phyloP scores from a whole-genome alignment of 1,140 invertebrate species.

The Eupristina koningsbergeri region DNA sequence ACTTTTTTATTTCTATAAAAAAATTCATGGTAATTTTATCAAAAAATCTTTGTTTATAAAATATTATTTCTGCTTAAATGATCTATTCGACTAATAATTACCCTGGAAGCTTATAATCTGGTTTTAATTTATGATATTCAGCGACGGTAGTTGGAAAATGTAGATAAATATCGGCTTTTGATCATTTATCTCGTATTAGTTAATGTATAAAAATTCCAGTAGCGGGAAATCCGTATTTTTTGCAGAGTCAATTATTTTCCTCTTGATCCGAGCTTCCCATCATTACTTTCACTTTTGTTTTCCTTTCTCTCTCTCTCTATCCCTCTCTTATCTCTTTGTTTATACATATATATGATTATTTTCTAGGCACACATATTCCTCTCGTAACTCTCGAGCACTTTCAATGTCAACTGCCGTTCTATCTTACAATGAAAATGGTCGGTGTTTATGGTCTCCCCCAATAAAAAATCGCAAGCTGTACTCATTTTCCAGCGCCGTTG shows the following conservation, averaged over 20 bases:
- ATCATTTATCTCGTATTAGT: slow-evolving; percentile 23
- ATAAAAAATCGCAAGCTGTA: slow-evolving; percentile 16
- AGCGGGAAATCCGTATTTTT: slow-evolving; percentile 2
- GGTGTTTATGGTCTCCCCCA: not conserved
- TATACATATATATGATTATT: not conserved
- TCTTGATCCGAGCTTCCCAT: not conserved
- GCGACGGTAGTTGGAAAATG: not conserved
- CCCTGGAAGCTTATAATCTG: slow-evolving; percentile 1
- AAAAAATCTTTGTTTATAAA: not conserved
- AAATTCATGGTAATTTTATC: not conserved
- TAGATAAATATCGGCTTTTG: not conserved
- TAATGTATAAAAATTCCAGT: not conserved
- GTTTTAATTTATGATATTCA: not conserved
- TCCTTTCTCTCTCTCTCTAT: not conserved
- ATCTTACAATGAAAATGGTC: not conserved
- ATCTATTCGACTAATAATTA: not conserved
- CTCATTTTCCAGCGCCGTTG: slow-evolving; percentile 5
- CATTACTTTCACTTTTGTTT: slow-evolving; percentile 32
- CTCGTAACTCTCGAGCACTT: slow-evolving; percentile 12
- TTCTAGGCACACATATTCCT: not conserved
- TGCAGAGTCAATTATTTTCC: slow-evolving; percentile 23
- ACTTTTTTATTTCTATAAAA: not conserved
- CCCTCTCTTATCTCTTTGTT: not conserved
- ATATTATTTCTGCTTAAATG: not conserved
- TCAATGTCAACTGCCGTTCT: slow-evolving; percentile 36